Evolutionary conservation across 1,140 invertebrate genomes (phyloP), one percentile per base, ranked within the genome.

Genomic region (Goniozus legneri): DNA sequence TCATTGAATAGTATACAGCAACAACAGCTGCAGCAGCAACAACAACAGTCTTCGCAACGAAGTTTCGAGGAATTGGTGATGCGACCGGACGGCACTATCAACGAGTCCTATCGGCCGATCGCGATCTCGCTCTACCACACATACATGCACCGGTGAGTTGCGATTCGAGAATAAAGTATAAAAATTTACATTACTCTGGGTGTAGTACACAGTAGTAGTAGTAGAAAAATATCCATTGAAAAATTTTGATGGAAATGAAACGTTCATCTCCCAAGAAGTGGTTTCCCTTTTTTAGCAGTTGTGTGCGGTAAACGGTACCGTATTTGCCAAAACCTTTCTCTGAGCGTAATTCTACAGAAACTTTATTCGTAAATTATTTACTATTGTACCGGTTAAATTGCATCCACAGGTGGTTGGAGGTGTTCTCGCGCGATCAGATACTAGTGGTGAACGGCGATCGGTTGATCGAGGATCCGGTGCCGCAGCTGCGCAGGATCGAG

Each of bases 371-470:
- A n/a, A n/a, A n/a, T n/a, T n/a, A n/a, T n/a, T n/a, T n/a, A n/a
- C n/a, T n/a, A n/a, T n/a, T n/a, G n/a, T n/a, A n/a, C n/a, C n/a
- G n/a, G n/a, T n/a, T n/a, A n/a, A n/a, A n/a, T n/a, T 92, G 89
- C 73, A 81, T 92, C 62, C 79, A 83, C 55, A 82, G 88, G 44
- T 92, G 90, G 90, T 76, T 92, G 34, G 88, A 91, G 71, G 86
- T 88, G 42, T 98, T 98, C 77, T 84, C 91, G 1, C 77, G 89
- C 7, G 83, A 89, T 34, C 94, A 97, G 68, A 86, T 98, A 32
- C 84, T 96, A 46, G 85, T 99, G 35, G 94, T 98, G 31, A 95
- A 95, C 72, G 95, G 95, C 1, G 95, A 98, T 77, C 83, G 86
- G 45, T 81, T 98, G n/a, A 95, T 98, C 54, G 88, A 89, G 65